These are phyloP conservation scores for Nothoprocta pentlandii DNA, from an alignment of 2,113 vertebrate species.

Conservation along the genomic window DNA sequence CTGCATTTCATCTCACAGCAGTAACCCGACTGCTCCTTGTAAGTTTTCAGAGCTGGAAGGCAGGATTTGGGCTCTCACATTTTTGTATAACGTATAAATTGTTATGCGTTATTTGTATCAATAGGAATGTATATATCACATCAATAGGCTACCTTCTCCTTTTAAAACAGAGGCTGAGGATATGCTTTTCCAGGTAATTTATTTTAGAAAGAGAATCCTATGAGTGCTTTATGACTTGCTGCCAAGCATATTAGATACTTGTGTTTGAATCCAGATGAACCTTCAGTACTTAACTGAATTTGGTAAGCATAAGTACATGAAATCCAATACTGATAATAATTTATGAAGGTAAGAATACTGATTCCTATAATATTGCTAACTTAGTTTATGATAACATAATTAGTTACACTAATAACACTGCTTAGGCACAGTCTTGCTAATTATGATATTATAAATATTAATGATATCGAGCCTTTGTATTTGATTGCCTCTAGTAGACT, in stretches of 20 bases:
- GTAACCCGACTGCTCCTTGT: background rate
- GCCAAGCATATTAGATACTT: background rate
- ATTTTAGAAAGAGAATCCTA: background rate
- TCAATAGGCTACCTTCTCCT: background rate
- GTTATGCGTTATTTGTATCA: background rate
- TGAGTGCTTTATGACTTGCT: background rate
- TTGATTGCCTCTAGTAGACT: slow-evolving; percentile 73
- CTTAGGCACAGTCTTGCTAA: slow-evolving; percentile 76
- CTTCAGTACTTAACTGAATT: slow-evolving; percentile 55
- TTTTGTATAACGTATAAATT: background rate
- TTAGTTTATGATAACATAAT: slow-evolving; percentile 78
- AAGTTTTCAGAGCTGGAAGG: background rate
- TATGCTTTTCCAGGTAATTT: background rate
- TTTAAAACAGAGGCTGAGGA: background rate
- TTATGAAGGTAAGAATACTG: slow-evolving; percentile 64
- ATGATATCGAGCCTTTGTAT: slow-evolving; percentile 74
- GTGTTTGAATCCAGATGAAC: slow-evolving; percentile 40
- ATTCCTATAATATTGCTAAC: slow-evolving; percentile 64
- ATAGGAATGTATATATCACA: background rate
- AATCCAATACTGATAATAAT: slow-evolving; percentile 70
- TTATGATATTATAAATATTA: slow-evolving; percentile 82
- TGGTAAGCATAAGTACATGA: slow-evolving; percentile 50
- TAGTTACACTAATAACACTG: slow-evolving; percentile 75
- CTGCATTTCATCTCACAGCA: background rate
- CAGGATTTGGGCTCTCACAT: background rate